A percentile compares a stretch with the other conserved stretches of the same genome.
phyloP scores from a whole-genome alignment of 2,888 invertebrate species.

The Zootermopsis nevadensis region DNA sequence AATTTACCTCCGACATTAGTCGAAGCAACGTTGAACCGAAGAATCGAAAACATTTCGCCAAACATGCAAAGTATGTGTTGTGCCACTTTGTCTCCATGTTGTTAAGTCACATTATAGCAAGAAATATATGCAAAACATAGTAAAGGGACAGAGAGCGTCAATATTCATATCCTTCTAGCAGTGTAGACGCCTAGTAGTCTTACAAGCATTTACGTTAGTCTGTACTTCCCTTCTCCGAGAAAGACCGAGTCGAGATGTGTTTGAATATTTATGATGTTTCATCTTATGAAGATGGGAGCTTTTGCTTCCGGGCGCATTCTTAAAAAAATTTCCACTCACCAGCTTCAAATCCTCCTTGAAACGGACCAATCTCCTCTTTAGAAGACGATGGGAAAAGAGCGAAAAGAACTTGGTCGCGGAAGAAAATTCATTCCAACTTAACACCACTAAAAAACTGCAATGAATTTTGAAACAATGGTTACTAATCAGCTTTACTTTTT shows the following conservation, averaged over 20 bases:
- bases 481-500: slow-evolving; percentile 51
- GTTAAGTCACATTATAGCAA: not conserved
- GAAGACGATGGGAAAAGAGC: slow-evolving; percentile 3
- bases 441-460: slow-evolving; percentile 46
- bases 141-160: not conserved
- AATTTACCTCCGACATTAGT: too few species aligned
- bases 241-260: slow-evolving; percentile 43
- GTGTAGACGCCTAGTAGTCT: not conserved
- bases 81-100: too few species aligned
- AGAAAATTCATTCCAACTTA: slow-evolving; percentile 51
- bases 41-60: too few species aligned
- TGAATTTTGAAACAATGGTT: slow-evolving; percentile 53
- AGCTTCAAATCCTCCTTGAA: not conserved
- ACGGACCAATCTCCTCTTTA: not conserved
- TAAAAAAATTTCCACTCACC: slow-evolving; percentile 10
- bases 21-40: too few species aligned
- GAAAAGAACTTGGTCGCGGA: slow-evolving; percentile 40
- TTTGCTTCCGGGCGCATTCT: slow-evolving; percentile 52
- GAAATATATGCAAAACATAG: slow-evolving; percentile 6
- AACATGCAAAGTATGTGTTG: too few species aligned
- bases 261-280: slow-evolving; percentile 53
- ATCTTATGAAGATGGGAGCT: slow-evolving; percentile 53
- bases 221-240: not conserved
- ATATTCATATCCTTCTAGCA: slow-evolving; percentile 37
- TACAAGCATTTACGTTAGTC: not conserved